phyloP scores from a whole-genome alignment of 1,140 invertebrate species.

The Aradophagus sp. region DNA sequence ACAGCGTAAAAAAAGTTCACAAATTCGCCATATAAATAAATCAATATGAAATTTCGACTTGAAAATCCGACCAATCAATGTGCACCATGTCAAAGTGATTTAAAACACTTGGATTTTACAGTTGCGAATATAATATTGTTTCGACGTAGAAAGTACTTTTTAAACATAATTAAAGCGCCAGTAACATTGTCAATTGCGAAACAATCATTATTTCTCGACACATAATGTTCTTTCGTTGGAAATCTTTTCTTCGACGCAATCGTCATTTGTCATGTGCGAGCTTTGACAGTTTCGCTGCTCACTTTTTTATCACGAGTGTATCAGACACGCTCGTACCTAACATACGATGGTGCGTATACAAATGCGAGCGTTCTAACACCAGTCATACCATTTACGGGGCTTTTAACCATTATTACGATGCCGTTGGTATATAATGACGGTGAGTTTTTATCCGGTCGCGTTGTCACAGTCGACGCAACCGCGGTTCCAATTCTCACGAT shows the following conservation, averaged over 20 bases:
- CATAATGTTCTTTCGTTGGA: too few species aligned
- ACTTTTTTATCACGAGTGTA: conserved; percentile 21
- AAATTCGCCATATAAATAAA: too few species aligned
- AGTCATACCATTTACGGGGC: conserved; percentile 62
- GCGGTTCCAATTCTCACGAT: conserved; percentile 65
- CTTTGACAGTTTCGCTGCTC: conserved; percentile 22
- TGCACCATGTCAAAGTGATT: too few species aligned
- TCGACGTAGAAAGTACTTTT: too few species aligned
- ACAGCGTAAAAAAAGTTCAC: too few species aligned
- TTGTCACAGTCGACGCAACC: conserved; percentile 30
- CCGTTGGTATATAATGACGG: conserved; percentile 63
- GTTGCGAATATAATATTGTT: too few species aligned
- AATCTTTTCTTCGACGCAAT: conserved; percentile 9
- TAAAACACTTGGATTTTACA: too few species aligned
- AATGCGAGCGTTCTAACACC: conserved; percentile 29
- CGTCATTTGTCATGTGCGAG: conserved; percentile 42
- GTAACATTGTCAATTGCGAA: too few species aligned
- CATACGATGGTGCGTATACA: conserved; percentile 30
- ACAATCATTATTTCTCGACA: too few species aligned
- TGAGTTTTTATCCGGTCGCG: conserved; percentile 60
- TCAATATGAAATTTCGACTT: too few species aligned
- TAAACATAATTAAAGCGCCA: too few species aligned
- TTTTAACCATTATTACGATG: conserved; percentile 66
- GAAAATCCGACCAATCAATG: too few species aligned
- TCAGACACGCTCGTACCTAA: conserved; percentile 32